Percentiles rank a stretch among this genome's conserved stretches.
phyloP scores from a whole-genome alignment of 2,113 vertebrate genomes.

The Perognathus longimembris region DNA sequence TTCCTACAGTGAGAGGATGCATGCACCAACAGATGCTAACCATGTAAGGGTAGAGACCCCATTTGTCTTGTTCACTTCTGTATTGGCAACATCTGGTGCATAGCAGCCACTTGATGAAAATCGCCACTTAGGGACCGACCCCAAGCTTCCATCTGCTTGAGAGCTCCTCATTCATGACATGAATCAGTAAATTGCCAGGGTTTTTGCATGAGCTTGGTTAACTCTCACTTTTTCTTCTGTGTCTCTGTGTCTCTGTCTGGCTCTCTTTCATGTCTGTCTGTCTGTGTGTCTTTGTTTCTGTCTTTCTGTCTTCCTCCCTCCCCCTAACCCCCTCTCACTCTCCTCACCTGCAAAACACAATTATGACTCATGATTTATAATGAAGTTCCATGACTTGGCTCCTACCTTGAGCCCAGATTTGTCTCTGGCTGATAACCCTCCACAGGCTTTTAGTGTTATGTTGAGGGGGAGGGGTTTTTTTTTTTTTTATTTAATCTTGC shows the following conservation, averaged over 20 bases:
- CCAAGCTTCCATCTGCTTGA: neutral
- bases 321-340: too few relatives aligned
- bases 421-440: neutral
- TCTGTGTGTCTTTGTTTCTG: too few relatives aligned
- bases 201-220: neutral
- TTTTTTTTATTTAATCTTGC: neutral
- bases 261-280: too few relatives aligned
- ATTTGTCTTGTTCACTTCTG: neutral
- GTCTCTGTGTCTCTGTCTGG: too few relatives aligned
- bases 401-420: too few relatives aligned
- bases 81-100: neutral
- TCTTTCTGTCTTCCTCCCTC: too few relatives aligned
- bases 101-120: neutral
- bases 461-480: too few relatives aligned
- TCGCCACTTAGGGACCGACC: neutral
- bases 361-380: too few relatives aligned
- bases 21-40: neutral
- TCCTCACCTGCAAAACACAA: too few relatives aligned
- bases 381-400: too few relatives aligned
- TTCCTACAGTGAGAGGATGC: neutral
- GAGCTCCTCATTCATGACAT: neutral
- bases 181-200: neutral
- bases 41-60: neutral
- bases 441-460: too few relatives aligned
- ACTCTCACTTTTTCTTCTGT: neutral